Conservation (phyloP, 92 coral and sea anemone genomes). For the Chrysogorgia sp. region DNA sequence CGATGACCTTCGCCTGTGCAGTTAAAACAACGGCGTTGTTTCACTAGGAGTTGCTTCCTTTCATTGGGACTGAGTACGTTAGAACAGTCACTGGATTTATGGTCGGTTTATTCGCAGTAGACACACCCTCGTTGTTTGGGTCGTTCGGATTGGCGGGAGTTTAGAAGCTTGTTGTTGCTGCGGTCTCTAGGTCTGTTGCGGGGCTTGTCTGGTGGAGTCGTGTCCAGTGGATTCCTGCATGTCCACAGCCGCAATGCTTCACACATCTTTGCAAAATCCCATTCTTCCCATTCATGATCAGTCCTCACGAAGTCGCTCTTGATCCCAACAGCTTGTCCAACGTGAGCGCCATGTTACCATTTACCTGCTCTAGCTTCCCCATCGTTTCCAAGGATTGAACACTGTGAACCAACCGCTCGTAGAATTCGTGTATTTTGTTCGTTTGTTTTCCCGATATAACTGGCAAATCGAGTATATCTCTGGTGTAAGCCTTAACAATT, state of each 20-base stretch:
- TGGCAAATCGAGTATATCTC: not conserved
- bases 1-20: not conserved
- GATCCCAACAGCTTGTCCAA: constrained; percentile 40
- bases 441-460: not conserved
- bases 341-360: too few relatives aligned
- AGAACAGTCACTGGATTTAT: constrained; percentile 31
- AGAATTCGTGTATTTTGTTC: too few relatives aligned
- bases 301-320: constrained; percentile 24
- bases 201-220: not conserved
- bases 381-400: constrained; percentile 28
- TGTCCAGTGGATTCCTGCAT: too few relatives aligned
- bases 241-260: constrained; percentile 28
- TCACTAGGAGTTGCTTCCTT: not conserved
- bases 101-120: constrained; percentile 41
- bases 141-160: not conserved
- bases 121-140: constrained; percentile 38
- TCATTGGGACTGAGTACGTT: not conserved
- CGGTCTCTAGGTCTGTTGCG: not conserved
- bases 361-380: constrained; percentile 27
- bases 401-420: constrained; percentile 2
- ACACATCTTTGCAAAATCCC: constrained; percentile 34
- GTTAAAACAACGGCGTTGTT: not conserved
- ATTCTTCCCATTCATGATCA: constrained; percentile 39
- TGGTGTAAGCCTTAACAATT: constrained; percentile 10
- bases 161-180: not conserved